Conservation (phyloP, 2,888 invertebrate species). For the Autographa pulchrina region DNA sequence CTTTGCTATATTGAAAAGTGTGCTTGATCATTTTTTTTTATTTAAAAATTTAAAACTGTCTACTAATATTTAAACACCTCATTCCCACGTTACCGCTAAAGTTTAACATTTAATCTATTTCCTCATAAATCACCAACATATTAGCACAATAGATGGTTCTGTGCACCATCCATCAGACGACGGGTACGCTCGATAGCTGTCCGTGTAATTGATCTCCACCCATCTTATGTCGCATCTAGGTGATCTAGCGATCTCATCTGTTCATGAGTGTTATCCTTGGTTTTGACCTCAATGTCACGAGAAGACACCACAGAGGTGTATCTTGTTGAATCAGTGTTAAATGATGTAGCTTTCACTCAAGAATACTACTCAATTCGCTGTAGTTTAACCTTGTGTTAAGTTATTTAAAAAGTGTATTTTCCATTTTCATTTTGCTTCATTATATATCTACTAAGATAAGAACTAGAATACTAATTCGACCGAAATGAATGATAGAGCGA, state of each 20-base stretch:
- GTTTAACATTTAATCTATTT: conserved; percentile 54
- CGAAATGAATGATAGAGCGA: too few species aligned
- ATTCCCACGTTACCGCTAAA: conserved; percentile 38
- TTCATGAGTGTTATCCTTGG: conserved; percentile 1
- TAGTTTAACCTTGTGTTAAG: too few species aligned
- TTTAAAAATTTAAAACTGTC: background rate
- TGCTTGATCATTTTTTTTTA: too few species aligned
- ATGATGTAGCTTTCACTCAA: background rate
- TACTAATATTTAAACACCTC: conserved; percentile 19
- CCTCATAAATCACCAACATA: conserved; percentile 55
- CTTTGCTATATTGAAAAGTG: too few species aligned
- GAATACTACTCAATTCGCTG: too few species aligned
- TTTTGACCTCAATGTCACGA: conserved; percentile 10
- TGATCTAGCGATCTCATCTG: background rate
- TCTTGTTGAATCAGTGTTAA: too few species aligned
- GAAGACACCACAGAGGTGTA: background rate
- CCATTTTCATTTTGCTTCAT: too few species aligned
- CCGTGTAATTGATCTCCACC: conserved; percentile 42
- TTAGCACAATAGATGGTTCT: conserved; percentile 53
- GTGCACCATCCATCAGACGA: conserved; percentile 42
- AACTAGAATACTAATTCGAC: too few species aligned
- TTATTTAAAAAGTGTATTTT: too few species aligned
- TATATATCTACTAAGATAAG: too few species aligned
- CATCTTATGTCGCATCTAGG: conserved; percentile 17
- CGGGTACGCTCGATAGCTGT: conserved; percentile 28